Evolutionary conservation across 2,888 invertebrate genomes (phyloP), one percentile per base, ranked within the genome.

Genomic region (Spisula subtruncata): DNA sequence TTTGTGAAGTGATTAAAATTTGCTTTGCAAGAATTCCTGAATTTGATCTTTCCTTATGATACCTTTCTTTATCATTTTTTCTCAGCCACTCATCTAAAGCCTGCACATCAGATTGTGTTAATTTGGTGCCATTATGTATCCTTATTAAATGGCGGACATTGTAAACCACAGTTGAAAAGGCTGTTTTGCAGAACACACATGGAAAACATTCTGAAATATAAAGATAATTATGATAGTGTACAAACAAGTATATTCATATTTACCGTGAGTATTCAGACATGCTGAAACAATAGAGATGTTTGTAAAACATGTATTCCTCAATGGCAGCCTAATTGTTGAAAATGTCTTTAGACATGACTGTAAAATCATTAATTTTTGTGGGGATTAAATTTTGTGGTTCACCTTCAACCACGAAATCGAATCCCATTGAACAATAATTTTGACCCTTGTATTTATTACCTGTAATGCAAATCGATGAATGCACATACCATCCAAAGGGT

Each of bases 161-260:
- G 32, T 48, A 83, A 14, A 32, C 80, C 60, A 87, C 90, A 35
- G 79, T 71, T 25, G 35, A 66, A 29, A 87, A 90, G 0, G 51
- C 18, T n/a, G 48, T 88, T 81, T 85, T 87, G 81, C 90, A 90
- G 71, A 85, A 90, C 16, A 90, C 90, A 85, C 90, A 90, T 29
- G 90, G 86, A 82, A 60, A 90, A 46, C 20, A 85, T 18, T 81
- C 90, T 90, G 86, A 86, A 66, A 82, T 5, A 75, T n/a, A 0
- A 83, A n/a, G 12, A 56, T 54, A 10, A 56, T 81, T n/a, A 48
- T 20, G 14, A 25, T 16, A 41, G 6, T 80, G 41, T 25, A 80
- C 10, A n/a, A 6, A 25, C 10, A 2, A 60, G 25, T 41, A 6
- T 5, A 20, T 60, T 5, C 20, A 60, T n/a, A 60, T n/a, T 18